Evolutionary conservation across 2,888 invertebrate species (phyloP).

Genomic region (Phyto melanocephala): DNA sequence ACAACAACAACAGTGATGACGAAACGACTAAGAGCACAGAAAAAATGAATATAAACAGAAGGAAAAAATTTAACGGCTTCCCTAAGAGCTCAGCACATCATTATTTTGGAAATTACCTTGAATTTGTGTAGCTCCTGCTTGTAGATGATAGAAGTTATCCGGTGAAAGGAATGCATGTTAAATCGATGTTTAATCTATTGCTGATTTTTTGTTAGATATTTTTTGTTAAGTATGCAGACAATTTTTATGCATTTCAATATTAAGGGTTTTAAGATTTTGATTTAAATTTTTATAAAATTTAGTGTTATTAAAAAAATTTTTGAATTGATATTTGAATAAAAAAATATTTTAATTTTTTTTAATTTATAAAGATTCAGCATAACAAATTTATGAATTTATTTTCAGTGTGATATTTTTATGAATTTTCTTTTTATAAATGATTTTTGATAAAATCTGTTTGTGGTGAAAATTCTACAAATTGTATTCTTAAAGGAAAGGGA

Average conservation of each 20-base stretch:
- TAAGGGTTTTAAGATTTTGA: no score
- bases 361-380: no score
- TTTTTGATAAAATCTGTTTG: no score
- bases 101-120: conserved; percentile 3
- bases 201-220: not conserved
- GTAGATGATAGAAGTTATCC: not conserved
- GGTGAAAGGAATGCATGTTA: not conserved
- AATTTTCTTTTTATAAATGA: no score
- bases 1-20: conserved; percentile 22
- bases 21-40: not conserved
- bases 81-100: not conserved
- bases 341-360: no score
- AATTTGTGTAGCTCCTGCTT: not conserved
- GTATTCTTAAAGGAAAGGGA: no score
- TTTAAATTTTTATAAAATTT: no score
- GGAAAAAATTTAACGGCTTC: not conserved
- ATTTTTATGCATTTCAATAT: conserved; percentile 1
- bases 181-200: conserved; percentile 29
- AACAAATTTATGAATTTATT: no score
- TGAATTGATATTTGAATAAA: no score
- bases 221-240: not conserved
- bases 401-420: no score
- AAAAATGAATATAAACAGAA: not conserved
- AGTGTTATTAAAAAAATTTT: no score
- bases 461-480: no score